Evolutionary conservation across 2,888 invertebrate species (phyloP).

Genomic region (Charanyca ferruginea): DNA sequence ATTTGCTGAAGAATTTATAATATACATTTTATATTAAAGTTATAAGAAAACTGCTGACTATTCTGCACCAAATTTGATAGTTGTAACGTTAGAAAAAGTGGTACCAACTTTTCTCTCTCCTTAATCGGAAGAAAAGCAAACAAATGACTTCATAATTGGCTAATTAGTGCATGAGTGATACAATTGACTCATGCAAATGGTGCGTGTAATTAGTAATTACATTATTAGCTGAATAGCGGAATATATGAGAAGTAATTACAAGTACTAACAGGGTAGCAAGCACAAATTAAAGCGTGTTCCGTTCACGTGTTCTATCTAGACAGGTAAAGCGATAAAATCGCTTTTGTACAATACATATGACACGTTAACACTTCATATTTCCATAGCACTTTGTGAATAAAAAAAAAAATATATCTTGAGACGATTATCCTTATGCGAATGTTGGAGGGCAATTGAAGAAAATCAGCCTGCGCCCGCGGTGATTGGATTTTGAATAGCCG

Average conservation of each 20-base stretch:
- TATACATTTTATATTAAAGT: too few relatives aligned
- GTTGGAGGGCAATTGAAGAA: slow-evolving; percentile 14
- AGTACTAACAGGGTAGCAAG: slow-evolving; percentile 19
- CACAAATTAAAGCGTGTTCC: slow-evolving; percentile 52
- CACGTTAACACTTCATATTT: slow-evolving; percentile 3
- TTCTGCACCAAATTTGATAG: not conserved
- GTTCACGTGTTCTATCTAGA: slow-evolving; percentile 45
- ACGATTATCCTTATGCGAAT: slow-evolving; percentile 9
- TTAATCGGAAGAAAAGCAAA: slow-evolving; percentile 6
- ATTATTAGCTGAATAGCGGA: slow-evolving; percentile 48
- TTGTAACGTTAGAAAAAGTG: not conserved
- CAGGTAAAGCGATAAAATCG: slow-evolving; percentile 35
- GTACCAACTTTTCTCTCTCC: not conserved
- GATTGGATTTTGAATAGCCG: slow-evolving; percentile 19
- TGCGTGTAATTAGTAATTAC: slow-evolving; percentile 35
- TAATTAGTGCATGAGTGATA: slow-evolving; percentile 8
- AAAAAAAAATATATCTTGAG: not conserved
- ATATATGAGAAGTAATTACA: slow-evolving; percentile 45
- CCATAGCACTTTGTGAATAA: slow-evolving; percentile 4
- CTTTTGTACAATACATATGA: slow-evolving; percentile 26
- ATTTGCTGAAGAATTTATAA: too few relatives aligned
- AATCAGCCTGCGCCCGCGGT: not conserved
- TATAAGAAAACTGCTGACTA: not conserved
- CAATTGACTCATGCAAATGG: slow-evolving; percentile 26
- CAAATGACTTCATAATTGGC: slow-evolving; percentile 10